Evolutionary conservation across 2,888 invertebrate species (phyloP), one percentile per base, ranked within the genome.

Genomic region (Patella depressa): DNA sequence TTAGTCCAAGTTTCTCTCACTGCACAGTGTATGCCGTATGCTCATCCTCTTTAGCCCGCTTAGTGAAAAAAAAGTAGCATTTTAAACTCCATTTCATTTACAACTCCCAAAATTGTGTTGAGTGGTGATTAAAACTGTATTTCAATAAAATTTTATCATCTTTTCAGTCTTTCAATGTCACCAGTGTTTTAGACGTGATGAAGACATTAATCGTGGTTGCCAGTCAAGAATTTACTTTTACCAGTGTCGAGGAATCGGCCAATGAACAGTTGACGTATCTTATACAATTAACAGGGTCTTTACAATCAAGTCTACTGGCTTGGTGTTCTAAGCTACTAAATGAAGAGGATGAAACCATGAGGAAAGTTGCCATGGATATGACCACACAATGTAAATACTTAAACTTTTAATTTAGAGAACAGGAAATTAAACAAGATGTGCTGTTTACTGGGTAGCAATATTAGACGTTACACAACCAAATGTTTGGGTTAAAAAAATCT

Each of bases 161-260:
- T 75, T 80, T 78, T 53, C 85, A 90, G 90, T 81, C 84, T 19
- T 90, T 88, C 82, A 86, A 88, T 76, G 76, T 84, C 3, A 79
- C 75, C 2, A 83, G 84, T 55, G 88, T 89, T n/a, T 77, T 91
- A 72, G 85, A 86, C 65, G 88, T 91, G 75, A 88, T 91, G 89
- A 88, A 89, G 78, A 90, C 88, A 14, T 85, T 91, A 84, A 84
- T 90, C 17, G 84, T 87, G 74, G 91, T 91, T 74, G 89, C 90
- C 11, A 87, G 82, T 57, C 88, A 88, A 70, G 91, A 91, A 79
- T 82, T 85, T 15, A 78, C 88, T 19, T 82, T 85, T 65, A 74
- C 73, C 55, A 81, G 79, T 3, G 82, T 81, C 2, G 83, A 85
- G 54, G 82, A 80, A 53, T 24, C 65, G 11, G 14, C 65, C 15